Percentiles rank a stretch among this genome's conserved stretches.
Conservation (phyloP, 2,113 vertebrate species). For the Pelecanoides urinatrix region DNA sequence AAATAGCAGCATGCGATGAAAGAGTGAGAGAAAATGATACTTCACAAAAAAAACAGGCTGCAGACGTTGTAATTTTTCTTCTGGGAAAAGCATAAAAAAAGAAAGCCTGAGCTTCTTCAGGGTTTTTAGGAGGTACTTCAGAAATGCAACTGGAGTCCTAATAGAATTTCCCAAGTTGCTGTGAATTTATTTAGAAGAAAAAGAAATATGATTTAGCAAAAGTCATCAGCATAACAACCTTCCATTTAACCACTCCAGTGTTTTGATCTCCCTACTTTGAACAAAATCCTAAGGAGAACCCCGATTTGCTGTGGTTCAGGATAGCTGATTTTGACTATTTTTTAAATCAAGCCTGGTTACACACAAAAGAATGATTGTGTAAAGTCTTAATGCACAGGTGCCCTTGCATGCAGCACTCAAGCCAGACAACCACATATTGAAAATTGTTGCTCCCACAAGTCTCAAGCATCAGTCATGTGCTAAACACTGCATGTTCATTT, state of each 20-base stretch:
- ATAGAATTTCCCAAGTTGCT: neutral
- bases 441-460: neutral
- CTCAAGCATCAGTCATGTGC: neutral
- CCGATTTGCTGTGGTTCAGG: neutral
- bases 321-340: neutral
- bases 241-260: neutral
- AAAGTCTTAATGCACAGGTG: neutral
- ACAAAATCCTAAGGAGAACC: neutral
- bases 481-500: neutral
- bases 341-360: neutral
- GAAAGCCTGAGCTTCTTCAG: neutral
- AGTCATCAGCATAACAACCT: neutral
- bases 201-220: neutral
- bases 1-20: neutral
- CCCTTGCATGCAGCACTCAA: neutral
- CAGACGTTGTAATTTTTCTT: neutral
- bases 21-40: neutral
- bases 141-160: neutral
- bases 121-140: neutral
- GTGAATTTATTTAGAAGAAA: neutral
- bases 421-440: neutral
- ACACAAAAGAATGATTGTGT: neutral
- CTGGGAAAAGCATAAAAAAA: neutral
- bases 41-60: neutral
- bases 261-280: neutral